Evolutionary conservation across 1,140 invertebrate species (phyloP), one percentile per base, ranked within the genome.

Genomic region (Zaprionus tsacasi): DNA sequence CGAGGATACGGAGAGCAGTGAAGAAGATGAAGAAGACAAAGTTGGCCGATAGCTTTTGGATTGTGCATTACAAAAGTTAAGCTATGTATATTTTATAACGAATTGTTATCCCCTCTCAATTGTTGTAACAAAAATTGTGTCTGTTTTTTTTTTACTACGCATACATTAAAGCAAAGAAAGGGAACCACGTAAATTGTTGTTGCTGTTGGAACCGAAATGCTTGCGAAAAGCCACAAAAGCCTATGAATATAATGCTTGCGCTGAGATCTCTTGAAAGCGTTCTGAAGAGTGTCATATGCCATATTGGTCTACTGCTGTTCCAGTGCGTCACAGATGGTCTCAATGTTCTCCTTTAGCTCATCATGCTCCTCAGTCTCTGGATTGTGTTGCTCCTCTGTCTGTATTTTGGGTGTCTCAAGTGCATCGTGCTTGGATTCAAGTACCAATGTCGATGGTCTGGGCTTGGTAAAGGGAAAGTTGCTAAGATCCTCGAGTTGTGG

Each of bases 401-500:
- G 17, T 5, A 38, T 38, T 35, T 81, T 64, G 38, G 50, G 33
- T 8, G 38, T 21, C 38, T 67, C 36, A 17, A 76, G 3, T 13
- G 70, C 40, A 36, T 88, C 87, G 40, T 81, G 78, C 54, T 77
- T 82, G 5, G 82, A 60, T 10, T 91, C 89, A 35, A 93, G 65
- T 8, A 90, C 85, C 78, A 93, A 40, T 1, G 92, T 91, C 0
- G 92, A 93, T 17, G 92, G 92, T 11, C 92, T 78, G 8, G 79
- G 59, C 27, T 91, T 92, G 6, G 71, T 85, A 56, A 93, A 93
- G 0, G 92, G 91, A 56, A 93, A 93, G 63, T 85, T 87, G 15
- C 70, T 78, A 17, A 91, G 77, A 54, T 83, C 88, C 63, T 93
- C 92, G 13, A 95, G 93, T 88, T 95, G 95, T 5, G 96, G 96